Evolutionary conservation across 1,140 invertebrate genomes (phyloP).

Genomic region (Cecropterus lyciades): DNA sequence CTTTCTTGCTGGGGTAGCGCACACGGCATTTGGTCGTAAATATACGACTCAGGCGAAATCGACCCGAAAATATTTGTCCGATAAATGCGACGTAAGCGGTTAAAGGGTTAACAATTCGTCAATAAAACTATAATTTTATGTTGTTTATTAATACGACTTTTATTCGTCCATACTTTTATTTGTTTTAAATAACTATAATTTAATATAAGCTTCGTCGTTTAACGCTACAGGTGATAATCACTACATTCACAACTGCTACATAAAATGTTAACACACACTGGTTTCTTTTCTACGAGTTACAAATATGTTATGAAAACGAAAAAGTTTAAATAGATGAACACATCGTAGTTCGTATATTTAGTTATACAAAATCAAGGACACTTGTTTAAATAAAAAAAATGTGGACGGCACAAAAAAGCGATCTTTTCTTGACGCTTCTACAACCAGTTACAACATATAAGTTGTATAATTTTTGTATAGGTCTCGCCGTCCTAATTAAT

Average conservation of each 20-base stretch:
- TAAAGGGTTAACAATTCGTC: no score
- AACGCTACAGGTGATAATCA: conserved; percentile 46
- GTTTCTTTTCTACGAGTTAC: conserved; percentile 22
- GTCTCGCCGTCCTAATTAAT: conserved; percentile 6
- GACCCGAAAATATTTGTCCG: no score
- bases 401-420: conserved; percentile 60
- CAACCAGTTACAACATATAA: not conserved
- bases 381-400: conserved; percentile 52
- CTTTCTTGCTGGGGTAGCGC: no score
- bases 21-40: no score
- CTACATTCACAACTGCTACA: conserved; percentile 37
- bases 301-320: conserved; percentile 5
- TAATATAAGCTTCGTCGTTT: conserved; percentile 46
- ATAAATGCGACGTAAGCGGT: no score
- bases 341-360: conserved; percentile 53
- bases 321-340: conserved; percentile 50
- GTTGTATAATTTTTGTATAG: not conserved
- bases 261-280: conserved; percentile 15
- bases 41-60: no score
- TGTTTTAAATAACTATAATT: conserved; percentile 20
- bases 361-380: conserved; percentile 57
- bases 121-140: no score
- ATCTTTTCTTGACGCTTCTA: conserved; percentile 22
- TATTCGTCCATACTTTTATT: conserved; percentile 43
- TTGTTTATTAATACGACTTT: not conserved